phyloP scores from a whole-genome alignment of 2,113 vertebrate species.

The Heterochromis multidens region DNA sequence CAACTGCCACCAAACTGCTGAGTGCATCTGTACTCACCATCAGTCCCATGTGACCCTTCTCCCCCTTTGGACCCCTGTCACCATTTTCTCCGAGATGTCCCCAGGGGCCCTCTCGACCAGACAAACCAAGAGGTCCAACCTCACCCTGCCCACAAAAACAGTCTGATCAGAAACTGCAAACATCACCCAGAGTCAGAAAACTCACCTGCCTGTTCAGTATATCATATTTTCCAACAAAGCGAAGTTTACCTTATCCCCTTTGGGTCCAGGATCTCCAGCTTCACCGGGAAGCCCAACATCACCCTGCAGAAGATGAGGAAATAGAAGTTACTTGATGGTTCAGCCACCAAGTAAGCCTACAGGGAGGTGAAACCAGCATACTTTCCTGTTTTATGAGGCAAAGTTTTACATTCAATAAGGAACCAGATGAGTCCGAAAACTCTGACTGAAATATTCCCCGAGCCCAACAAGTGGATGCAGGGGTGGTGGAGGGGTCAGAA shows the following conservation, averaged over 20 bases:
- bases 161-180: neutral
- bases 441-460: neutral
- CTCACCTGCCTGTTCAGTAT: neutral
- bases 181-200: neutral
- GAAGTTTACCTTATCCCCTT: slow-evolving; percentile 77
- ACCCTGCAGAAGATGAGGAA: slow-evolving; percentile 55
- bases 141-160: slow-evolving; percentile 71
- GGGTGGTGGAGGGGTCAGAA: neutral
- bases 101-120: slow-evolving; percentile 76
- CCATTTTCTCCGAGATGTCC: slow-evolving; percentile 74
- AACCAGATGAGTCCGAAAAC: neutral
- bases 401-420: neutral
- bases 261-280: slow-evolving; percentile 71
- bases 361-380: neutral
- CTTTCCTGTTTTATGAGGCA: neutral
- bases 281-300: slow-evolving; percentile 73
- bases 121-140: slow-evolving; percentile 71
- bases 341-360: neutral
- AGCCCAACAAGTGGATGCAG: neutral
- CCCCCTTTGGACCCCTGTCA: slow-evolving; percentile 75
- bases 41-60: slow-evolving; percentile 79
- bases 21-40: slow-evolving; percentile 65
- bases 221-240: neutral
- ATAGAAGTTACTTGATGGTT: neutral
- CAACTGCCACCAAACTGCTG: neutral